A percentile compares a stretch with the other conserved stretches of the same genome.
These are phyloP conservation scores for Hofmannophila pseudospretella DNA, from an alignment of 2,888 invertebrate species.

Conservation along the genomic window DNA sequence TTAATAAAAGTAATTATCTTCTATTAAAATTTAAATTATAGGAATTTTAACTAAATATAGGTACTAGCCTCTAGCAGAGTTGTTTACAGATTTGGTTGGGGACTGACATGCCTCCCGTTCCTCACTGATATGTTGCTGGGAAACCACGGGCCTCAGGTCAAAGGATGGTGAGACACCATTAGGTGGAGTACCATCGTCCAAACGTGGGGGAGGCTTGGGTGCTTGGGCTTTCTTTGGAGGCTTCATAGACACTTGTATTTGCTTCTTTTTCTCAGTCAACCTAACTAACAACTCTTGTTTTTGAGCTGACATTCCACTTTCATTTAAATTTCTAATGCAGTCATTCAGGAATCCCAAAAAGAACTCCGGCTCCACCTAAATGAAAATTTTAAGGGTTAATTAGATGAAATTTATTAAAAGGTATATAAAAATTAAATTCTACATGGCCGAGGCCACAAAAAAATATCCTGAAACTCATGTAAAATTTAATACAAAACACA, in stretches of 20 bases:
- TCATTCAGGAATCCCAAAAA: slow-evolving; percentile 84
- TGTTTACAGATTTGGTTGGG: slow-evolving; percentile 38
- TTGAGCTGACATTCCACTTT: slow-evolving; percentile 58
- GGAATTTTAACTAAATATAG: too few relatives aligned
- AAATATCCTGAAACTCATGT: too few relatives aligned
- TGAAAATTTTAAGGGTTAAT: slow-evolving; percentile 4
- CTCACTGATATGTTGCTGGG: slow-evolving; percentile 65
- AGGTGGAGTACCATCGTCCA: slow-evolving; percentile 63
- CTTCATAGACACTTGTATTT: slow-evolving; percentile 64
- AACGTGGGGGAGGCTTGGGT: slow-evolving; percentile 61
- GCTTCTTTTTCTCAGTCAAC: slow-evolving; percentile 81
- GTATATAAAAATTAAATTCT: too few relatives aligned
- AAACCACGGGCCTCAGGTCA: slow-evolving; percentile 65
- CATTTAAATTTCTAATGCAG: slow-evolving; percentile 79
- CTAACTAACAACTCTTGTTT: slow-evolving; percentile 81
- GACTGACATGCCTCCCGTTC: slow-evolving; percentile 48
- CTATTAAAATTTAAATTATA: too few relatives aligned
- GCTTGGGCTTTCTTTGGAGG: slow-evolving; percentile 59
- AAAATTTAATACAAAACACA: too few relatives aligned
- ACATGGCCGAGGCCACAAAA: too few relatives aligned
- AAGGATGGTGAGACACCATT: slow-evolving; percentile 70
- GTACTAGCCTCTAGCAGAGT: slow-evolving; percentile 46
- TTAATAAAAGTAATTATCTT: too few relatives aligned
- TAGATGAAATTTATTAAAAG: too few relatives aligned
- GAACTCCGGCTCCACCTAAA: slow-evolving; percentile 83